Evolutionary conservation across 2,113 vertebrate genomes (phyloP).

Genomic region (Donacobius atricapilla): DNA sequence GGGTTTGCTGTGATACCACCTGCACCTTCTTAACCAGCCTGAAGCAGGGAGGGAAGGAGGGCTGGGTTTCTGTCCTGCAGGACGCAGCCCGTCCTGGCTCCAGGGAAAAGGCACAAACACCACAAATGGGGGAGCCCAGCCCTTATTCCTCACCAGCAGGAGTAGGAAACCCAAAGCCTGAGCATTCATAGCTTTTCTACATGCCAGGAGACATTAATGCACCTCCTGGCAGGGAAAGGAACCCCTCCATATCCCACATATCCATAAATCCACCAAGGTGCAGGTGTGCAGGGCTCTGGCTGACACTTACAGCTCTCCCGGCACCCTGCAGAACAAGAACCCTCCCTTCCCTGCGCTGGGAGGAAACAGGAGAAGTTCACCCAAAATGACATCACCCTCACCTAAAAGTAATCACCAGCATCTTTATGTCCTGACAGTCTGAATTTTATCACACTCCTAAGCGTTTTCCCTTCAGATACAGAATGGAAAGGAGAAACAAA

Average conservation of each 20-base stretch:
- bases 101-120: not conserved
- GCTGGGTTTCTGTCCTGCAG: not conserved
- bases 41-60: not conserved
- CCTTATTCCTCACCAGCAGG: fast-evolving
- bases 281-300: fast-evolving
- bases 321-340: not conserved
- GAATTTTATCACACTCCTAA: not conserved
- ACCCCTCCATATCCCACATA: fast-evolving
- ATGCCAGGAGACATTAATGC: fast-evolving
- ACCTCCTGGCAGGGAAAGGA: not conserved
- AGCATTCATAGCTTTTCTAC: not conserved
- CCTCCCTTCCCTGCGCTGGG: not conserved
- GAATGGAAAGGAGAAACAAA: not conserved
- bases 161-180: not conserved
- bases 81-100: not conserved
- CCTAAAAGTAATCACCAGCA: not conserved
- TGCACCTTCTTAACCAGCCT: fast-evolving
- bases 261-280: fast-evolving
- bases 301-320: not conserved
- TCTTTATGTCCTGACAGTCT: not conserved
- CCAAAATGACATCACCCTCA: not conserved
- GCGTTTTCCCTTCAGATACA: not conserved
- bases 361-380: not conserved
- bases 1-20: fast-evolving
- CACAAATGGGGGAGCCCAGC: not conserved